Evolutionary conservation across 2,888 invertebrate genomes (phyloP), one percentile per base, ranked within the genome.

Genomic region (Apamea anceps): DNA sequence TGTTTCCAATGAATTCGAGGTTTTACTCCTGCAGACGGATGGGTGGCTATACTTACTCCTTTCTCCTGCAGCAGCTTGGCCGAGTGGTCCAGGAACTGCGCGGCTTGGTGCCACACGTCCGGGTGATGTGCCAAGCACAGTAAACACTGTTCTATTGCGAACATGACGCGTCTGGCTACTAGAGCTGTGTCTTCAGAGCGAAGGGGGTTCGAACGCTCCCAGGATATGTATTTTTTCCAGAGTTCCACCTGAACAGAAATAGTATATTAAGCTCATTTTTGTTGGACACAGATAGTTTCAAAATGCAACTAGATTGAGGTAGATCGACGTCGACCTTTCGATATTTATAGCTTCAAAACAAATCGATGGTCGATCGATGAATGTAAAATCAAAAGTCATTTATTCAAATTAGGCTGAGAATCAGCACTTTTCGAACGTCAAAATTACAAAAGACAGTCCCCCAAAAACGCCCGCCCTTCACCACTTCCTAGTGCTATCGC

Each of bases 21-120:
- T 18, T 63, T 32, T 8, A 28, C 8, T 62, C 62, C 28, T 7
- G 15, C 15, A 28, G 8, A 48, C 10, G 5, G 32, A 10, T 37
- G 25, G 18, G 63, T 32, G 32, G 25, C 60, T 37, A 12, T 82
- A 96, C 98, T 97, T 94, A 98, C 98, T 95, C 99, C 99, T 95
- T 99, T 99, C 94, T 99, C 99, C 72, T 98, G 98, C 80, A 99
- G 97, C 88, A 99, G 98, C 94, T 99, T 99, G 60, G 99, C 99
- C 85, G 99, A 99, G 93, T 99, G 98, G 94, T 99, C 99, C 71
- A 99, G 97, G 96, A 99, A 99, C 93, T 99, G 98, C 0, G 99
- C 99, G 0, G 99, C 99, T 96, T 99, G 99, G 94, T 99, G 99
- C 99, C 99, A 99, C 81, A 99, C 99, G 87, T 99, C 99, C 0